Conservation (phyloP, 1,140 invertebrate species). For the fruit fly (Drosophila melanogaster) region DNA sequence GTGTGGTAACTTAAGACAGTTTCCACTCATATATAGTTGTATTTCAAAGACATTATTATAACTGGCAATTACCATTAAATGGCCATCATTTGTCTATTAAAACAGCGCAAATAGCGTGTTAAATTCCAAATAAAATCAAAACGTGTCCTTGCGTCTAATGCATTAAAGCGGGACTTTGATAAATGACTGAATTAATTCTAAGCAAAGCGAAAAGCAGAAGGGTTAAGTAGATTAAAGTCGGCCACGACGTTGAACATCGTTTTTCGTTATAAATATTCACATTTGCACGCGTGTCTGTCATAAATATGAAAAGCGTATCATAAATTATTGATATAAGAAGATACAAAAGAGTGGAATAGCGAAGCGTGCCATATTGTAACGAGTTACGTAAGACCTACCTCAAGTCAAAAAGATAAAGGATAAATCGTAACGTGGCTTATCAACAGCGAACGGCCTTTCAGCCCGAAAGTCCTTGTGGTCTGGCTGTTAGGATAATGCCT, state of each 20-base stretch:
- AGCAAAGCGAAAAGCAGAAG: not conserved
- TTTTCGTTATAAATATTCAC: conserved; percentile 33
- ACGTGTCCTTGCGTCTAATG: conserved; percentile 11
- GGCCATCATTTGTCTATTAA: conserved; percentile 54
- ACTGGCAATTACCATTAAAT: conserved; percentile 61
- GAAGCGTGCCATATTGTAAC: not conserved
- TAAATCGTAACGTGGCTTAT: conserved; percentile 53
- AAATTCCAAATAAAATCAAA: conserved; percentile 24
- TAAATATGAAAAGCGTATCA: conserved; percentile 61
- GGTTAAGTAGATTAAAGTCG: conserved; percentile 1
- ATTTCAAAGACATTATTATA: conserved; percentile 53
- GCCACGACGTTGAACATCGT: conserved; percentile 16
- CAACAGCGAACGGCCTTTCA: conserved; percentile 25
- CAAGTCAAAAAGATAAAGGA: conserved; percentile 43
- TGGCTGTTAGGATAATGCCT: conserved; percentile 35
- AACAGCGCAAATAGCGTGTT: conserved; percentile 49
- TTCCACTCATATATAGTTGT: too few species aligned
- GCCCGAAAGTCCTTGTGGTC: conserved; percentile 19
- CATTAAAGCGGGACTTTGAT: conserved; percentile 39
- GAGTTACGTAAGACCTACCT: conserved; percentile 42
- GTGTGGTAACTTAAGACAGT: not conserved
- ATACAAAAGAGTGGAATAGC: not conserved
- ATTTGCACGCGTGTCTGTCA: conserved; percentile 54
- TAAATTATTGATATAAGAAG: conserved; percentile 55
- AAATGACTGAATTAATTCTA: conserved; percentile 45